Evolutionary conservation across 2,888 invertebrate species (phyloP).

Genomic region (Anarsia innoxiella): DNA sequence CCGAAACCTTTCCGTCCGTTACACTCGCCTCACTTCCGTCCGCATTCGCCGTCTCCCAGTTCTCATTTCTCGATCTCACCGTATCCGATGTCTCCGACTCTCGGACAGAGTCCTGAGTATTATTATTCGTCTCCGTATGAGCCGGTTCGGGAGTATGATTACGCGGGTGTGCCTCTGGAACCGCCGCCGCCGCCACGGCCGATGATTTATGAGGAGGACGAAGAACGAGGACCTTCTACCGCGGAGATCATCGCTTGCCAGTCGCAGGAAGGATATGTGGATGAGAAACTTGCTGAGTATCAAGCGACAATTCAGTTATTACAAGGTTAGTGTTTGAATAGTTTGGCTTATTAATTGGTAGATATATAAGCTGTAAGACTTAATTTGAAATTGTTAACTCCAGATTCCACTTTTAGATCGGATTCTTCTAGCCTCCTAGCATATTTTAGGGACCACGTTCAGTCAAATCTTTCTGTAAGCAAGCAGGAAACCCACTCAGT

Average conservation of each 20-base stretch:
- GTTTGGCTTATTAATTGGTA: too few species aligned
- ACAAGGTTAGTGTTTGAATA: constrained; percentile 91
- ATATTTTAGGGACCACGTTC: too few species aligned
- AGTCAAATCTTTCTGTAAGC: too few species aligned
- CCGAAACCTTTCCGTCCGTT: constrained; percentile 67
- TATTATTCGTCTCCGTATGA: constrained; percentile 75
- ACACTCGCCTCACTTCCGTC: constrained; percentile 61
- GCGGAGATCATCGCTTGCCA: constrained; percentile 95
- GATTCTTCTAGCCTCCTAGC: too few species aligned
- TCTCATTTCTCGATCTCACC: constrained; percentile 70
- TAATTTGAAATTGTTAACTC: too few species aligned
- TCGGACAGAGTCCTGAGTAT: constrained; percentile 77
- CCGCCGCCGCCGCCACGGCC: constrained; percentile 83
- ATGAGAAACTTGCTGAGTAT: constrained; percentile 94
- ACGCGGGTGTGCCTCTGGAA: constrained; percentile 85
- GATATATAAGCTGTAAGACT: too few species aligned
- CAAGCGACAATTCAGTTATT: constrained; percentile 92
- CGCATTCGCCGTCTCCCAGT: constrained; percentile 65
- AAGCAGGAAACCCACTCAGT: too few species aligned
- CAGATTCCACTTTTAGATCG: too few species aligned
- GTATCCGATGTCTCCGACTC: constrained; percentile 72
- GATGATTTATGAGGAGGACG: constrained; percentile 79
- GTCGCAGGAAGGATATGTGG: constrained; percentile 95
- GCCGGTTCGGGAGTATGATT: constrained; percentile 78
- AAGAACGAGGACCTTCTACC: constrained; percentile 87